phyloP scores from a whole-genome alignment of 2,113 vertebrate species.

The Capra hircus region DNA sequence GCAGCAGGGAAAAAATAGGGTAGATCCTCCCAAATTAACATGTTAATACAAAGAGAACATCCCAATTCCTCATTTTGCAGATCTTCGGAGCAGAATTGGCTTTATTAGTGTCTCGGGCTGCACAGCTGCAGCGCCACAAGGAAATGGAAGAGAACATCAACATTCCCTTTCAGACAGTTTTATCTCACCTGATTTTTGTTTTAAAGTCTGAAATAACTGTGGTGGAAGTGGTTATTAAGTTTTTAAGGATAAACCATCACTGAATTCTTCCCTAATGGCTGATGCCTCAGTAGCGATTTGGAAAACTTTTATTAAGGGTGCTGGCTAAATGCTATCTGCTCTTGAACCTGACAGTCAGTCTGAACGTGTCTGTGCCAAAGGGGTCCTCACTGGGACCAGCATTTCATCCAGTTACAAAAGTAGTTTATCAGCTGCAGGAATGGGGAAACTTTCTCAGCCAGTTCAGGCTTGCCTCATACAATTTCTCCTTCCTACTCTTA shows the following conservation, averaged over 20 bases:
- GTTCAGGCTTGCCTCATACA: neutral
- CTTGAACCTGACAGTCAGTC: neutral
- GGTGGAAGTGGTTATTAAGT: neutral
- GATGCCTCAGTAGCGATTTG: neutral
- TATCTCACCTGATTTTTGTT: neutral
- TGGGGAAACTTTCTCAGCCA: neutral
- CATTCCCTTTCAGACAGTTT: neutral
- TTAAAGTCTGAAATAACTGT: conserved; percentile 21
- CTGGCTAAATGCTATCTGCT: neutral
- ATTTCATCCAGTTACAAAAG: neutral
- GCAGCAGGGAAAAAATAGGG: neutral
- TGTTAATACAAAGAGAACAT: neutral
- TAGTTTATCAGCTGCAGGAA: conserved; percentile 28
- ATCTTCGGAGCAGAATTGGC: neutral
- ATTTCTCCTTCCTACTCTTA: neutral
- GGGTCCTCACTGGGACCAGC: neutral
- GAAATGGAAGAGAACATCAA: neutral
- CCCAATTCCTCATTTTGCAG: neutral
- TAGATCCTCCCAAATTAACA: neutral
- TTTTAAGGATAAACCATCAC: neutral
- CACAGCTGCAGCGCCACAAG: rapidly evolving
- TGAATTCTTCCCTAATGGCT: neutral
- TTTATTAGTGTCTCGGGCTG: neutral
- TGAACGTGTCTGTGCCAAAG: neutral
- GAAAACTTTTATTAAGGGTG: neutral